Conservation (phyloP, 1,140 invertebrate genomes). For the Pachypeltis micranthus region DNA sequence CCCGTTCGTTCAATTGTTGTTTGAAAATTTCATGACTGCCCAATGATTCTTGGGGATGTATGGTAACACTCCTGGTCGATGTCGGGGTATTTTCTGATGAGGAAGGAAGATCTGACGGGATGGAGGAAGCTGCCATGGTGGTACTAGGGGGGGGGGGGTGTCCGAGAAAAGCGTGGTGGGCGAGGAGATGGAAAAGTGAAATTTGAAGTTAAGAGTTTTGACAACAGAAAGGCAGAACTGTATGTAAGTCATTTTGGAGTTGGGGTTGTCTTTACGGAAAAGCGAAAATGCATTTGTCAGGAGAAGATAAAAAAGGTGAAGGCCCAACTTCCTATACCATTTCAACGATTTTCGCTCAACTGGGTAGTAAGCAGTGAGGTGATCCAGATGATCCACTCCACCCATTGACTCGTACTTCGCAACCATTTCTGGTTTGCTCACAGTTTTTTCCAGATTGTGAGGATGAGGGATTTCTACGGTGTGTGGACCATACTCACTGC, state of each 20-base stretch:
- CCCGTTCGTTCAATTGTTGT: background rate
- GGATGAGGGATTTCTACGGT: conserved; percentile 4
- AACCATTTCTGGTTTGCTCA: conserved; percentile 8
- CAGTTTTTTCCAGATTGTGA: background rate
- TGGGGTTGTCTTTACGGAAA: conserved; percentile 4
- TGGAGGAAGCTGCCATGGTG: background rate
- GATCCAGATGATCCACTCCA: conserved; percentile 9
- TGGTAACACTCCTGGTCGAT: background rate
- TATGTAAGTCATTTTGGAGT: background rate
- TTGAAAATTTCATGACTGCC: background rate
- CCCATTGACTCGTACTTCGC: conserved; percentile 8
- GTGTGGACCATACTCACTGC: conserved; percentile 12
- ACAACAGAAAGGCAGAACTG: conserved; percentile 3
- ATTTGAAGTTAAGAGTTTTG: background rate
- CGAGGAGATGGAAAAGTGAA: conserved; percentile 2
- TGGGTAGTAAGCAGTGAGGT: conserved; percentile 8
- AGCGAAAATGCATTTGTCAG: background rate
- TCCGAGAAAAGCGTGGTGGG: background rate
- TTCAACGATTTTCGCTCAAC: background rate
- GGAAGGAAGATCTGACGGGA: conserved; percentile 4
- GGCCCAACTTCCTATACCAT: background rate
- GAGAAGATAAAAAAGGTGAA: conserved; percentile 3
- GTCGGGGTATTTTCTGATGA: background rate
- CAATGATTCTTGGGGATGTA: background rate
- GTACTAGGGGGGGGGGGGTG: background rate